Evolutionary conservation across 1,140 invertebrate species (phyloP), one percentile per base, ranked within the genome.

Genomic region (Nasonia longicornis): DNA sequence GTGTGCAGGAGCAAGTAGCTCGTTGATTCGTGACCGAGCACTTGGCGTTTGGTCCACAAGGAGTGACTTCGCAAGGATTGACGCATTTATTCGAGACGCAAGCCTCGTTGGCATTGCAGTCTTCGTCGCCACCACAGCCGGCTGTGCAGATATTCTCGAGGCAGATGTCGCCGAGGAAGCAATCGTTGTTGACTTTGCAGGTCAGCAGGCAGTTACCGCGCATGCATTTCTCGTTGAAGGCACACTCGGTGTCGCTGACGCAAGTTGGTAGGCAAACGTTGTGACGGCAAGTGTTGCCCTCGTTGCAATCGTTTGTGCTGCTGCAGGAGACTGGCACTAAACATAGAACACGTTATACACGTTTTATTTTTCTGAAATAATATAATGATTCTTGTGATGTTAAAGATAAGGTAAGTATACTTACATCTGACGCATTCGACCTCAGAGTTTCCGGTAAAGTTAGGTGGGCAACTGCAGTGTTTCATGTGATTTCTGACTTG

Each of bases 131-230:
- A 82, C 95, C 94, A 86, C 97, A 98, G 12, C 97, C 97, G 85
- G 95, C 95, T 71, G 95, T 92, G 85, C 96, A 98, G 89, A 95
- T 95, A 85, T 96, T 96, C 83, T 94, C 93, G 38, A 96, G 89
- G 86, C 96, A 98, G 83, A 97, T 96, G 85, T 98, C 96, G 14
- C 96, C 96, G 14, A 97, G 90, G 92, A 97, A 97, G 86, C 97
- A 98, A 85, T 98, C 97, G 84, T 97, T 96, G 87, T 97, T 96
- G 1, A 97, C 93, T 74, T 96, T 93, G 85, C 97, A 98, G 2
- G 96, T 97, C 38, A 97, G 90, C 78, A 96, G 93, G 86, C 97
- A 98, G 84, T 94, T 94, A 77, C 94, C 94, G 85, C 93, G 92
- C 6, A 96, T 90, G 89, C 97, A 98, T 89, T 96, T 96, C 89